phyloP scores from a whole-genome alignment of 2,113 vertebrate genomes.

The Indicator maculatus region DNA sequence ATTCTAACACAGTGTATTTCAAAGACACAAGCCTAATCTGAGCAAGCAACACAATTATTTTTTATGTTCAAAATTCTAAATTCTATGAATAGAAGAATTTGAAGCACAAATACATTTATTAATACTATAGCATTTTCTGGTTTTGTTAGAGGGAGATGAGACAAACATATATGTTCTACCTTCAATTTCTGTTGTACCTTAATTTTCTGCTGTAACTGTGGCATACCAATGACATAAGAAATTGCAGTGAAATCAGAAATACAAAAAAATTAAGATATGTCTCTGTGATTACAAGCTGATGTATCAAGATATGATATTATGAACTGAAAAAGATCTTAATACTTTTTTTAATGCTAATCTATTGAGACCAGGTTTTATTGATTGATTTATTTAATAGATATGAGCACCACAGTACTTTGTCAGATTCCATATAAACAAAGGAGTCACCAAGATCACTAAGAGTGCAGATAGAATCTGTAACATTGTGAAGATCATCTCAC shows the following conservation, averaged over 20 bases:
- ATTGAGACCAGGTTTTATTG: neutral
- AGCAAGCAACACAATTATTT: constrained; percentile 72
- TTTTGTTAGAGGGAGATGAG: neutral
- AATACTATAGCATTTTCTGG: constrained; percentile 20
- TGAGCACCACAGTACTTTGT: rapidly evolving
- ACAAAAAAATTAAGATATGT: neutral
- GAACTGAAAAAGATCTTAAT: neutral
- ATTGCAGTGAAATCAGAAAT: constrained; percentile 18
- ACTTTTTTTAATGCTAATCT: neutral
- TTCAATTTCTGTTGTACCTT: constrained; percentile 11
- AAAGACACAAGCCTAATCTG: constrained; percentile 76
- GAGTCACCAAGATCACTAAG: neutral
- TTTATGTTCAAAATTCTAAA: constrained; percentile 63
- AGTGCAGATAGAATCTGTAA: neutral
- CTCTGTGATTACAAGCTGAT: neutral
- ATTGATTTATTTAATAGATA: neutral
- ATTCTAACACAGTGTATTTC: constrained; percentile 77
- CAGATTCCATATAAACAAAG: neutral
- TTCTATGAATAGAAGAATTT: constrained; percentile 42
- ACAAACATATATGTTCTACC: neutral
- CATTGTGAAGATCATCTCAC: neutral
- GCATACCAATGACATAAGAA: neutral
- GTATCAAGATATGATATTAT: neutral
- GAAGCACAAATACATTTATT: constrained; percentile 59
- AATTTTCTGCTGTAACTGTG: neutral